Base-by-base conservation (phyloP, 2,797 vertebrate species). In the Coreius guichenoti region DNA sequence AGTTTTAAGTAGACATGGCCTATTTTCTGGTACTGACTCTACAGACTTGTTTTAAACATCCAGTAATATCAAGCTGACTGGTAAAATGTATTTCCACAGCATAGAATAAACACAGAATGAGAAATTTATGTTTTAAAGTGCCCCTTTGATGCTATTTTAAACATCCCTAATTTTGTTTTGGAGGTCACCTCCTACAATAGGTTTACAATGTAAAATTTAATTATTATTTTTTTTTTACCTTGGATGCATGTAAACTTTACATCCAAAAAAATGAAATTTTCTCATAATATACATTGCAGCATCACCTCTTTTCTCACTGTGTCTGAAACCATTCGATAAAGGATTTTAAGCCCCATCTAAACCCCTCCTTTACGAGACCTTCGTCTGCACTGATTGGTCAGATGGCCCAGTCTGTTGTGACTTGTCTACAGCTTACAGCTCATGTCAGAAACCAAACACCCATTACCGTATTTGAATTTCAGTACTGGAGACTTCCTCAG, bases 91-190 rank as follows among this genome's bases (percentile, higher is more conserved):
- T 49, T 68, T 45, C 14, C n/a, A 49, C 17, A 12, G 75, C 54
- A 47, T 6, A 65, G 51, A 70, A 84, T 70, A 21, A 12, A 56
- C 54, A 47, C 11, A 65, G 51, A 70, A 83, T 69, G 21, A 7
- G 8, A 36, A 85, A 80, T 31, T 67, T 43, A 17, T 83, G 17
- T 36, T 43, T 82, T 65, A 31, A 16, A 65, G 26, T 65, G 63
- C 63, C 29, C 23, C 29, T 31, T 3, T 61, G 13, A 16, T 63
- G 61, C 13, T 29, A 7, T 63, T 29, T 63, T 63, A 29, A 63
- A 63, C 13, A 29, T 63, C 13, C 61, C 26, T 16, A 7, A 63
- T 29, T 29, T 29, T 7, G 26, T 63, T 29, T 29, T 14, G 58
- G 58, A 63, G n/a, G 58, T 29, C 13, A 29, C 2, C 14, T 31